These are phyloP conservation scores for Meliscaeva auricollis DNA, from an alignment of 2,888 invertebrate species.

Conservation along the genomic window DNA sequence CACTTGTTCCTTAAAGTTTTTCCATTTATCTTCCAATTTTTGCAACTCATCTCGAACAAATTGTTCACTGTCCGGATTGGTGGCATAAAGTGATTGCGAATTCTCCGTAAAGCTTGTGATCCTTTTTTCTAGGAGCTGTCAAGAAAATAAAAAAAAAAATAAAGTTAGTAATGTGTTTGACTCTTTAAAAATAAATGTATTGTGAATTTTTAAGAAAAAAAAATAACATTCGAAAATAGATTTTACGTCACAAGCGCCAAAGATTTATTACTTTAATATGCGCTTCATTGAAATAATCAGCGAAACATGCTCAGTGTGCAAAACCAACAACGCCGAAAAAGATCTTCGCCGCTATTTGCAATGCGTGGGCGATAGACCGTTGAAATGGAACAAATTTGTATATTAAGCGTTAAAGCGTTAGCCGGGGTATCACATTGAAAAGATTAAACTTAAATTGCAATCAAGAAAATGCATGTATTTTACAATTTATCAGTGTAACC, in stretches of 20 bases:
- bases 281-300: slow-evolving; percentile 30
- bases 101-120: slow-evolving; percentile 89
- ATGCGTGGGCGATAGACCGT: slow-evolving; percentile 52
- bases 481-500: background rate
- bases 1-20: slow-evolving; percentile 88
- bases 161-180: background rate
- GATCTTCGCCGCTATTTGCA: slow-evolving; percentile 12
- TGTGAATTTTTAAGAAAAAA: slow-evolving; percentile 13
- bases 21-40: slow-evolving; percentile 88
- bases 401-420: slow-evolving; percentile 39
- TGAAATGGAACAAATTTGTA: slow-evolving; percentile 60
- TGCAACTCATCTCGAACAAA: slow-evolving; percentile 88
- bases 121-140: slow-evolving; percentile 88
- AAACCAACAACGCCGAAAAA: too few relatives aligned
- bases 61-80: slow-evolving; percentile 85
- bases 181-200: slow-evolving; percentile 45
- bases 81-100: slow-evolving; percentile 86
- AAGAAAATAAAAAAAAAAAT: slow-evolving; percentile 13
- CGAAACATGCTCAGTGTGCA: slow-evolving; percentile 11
- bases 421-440: slow-evolving; percentile 32
- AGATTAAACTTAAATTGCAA: slow-evolving; percentile 46
- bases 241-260: slow-evolving; percentile 51
- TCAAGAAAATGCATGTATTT: slow-evolving; percentile 15
- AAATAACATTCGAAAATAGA: slow-evolving; percentile 56
- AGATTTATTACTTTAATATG: slow-evolving; percentile 66